Percentiles rank a stretch among this genome's conserved stretches.
These are phyloP conservation scores for Portevinia maculata DNA, from an alignment of 2,888 invertebrate species.

Conservation along the genomic window DNA sequence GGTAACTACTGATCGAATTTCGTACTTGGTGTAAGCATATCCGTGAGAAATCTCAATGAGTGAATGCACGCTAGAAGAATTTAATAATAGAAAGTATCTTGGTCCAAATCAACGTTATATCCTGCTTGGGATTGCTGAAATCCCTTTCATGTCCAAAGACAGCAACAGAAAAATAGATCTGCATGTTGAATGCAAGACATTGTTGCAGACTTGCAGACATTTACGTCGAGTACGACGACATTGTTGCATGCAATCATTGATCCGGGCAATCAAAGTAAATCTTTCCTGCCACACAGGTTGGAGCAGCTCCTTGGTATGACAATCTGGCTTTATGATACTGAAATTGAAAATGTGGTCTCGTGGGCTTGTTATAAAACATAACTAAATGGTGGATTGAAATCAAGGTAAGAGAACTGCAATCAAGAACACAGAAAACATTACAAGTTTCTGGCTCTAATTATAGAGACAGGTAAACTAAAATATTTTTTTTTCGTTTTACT, in stretches of 20 bases:
- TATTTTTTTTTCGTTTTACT: background rate
- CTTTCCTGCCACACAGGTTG: background rate
- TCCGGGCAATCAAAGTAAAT: conserved; percentile 1
- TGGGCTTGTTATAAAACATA: conserved; percentile 9
- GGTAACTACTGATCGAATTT: conserved; percentile 2
- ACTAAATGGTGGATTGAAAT: background rate
- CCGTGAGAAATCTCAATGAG: conserved; percentile 41
- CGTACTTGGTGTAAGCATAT: conserved; percentile 22
- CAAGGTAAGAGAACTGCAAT: conserved; percentile 14
- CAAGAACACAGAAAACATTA: background rate
- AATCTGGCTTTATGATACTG: conserved; percentile 6
- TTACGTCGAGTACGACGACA: background rate
- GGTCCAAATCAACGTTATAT: conserved; percentile 6
- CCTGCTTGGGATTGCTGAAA: conserved; percentile 7
- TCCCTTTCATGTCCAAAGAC: conserved; percentile 9
- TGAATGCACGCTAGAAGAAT: conserved; percentile 1
- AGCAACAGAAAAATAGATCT: background rate
- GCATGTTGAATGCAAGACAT: conserved; percentile 2
- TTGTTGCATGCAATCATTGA: conserved; percentile 30
- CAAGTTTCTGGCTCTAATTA: conserved; percentile 31
- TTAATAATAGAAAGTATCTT: conserved; percentile 28
- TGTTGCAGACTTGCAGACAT: background rate
- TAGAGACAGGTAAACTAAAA: background rate
- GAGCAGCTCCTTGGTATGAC: background rate
- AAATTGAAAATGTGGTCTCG: conserved; percentile 2